phyloP scores from a whole-genome alignment of 2,888 invertebrate species.

The Scotopteryx bipunctaria region DNA sequence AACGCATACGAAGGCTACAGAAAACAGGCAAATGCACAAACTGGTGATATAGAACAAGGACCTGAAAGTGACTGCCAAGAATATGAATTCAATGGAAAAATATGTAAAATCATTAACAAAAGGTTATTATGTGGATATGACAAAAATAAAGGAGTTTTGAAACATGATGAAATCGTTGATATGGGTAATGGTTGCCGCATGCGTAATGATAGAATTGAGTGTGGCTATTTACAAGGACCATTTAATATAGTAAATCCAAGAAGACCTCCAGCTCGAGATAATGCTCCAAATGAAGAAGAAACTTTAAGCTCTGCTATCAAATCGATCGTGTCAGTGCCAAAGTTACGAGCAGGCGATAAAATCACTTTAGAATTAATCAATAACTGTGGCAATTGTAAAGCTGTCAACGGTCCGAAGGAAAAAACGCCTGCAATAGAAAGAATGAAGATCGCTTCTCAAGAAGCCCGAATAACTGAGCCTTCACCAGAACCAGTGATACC shows the following conservation, averaged over 20 bases:
- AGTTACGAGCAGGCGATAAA: background rate
- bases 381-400: too few species aligned
- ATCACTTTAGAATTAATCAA: background rate
- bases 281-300: background rate
- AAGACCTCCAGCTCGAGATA: conserved; percentile 36
- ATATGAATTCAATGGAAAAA: conserved; percentile 56
- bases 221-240: conserved; percentile 55
- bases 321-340: background rate
- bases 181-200: conserved; percentile 56
- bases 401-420: too few species aligned
- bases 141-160: conserved; percentile 51
- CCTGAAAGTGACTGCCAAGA: conserved; percentile 45
- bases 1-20: background rate
- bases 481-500: background rate
- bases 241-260: conserved; percentile 30
- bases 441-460: too few species aligned
- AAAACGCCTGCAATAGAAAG: background rate
- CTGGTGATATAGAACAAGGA: conserved; percentile 3
- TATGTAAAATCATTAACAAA: conserved; percentile 53
- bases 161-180: conserved; percentile 41
- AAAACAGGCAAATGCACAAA: background rate
- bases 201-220: conserved; percentile 65
- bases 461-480: too few species aligned
- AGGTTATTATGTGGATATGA: conserved; percentile 69
- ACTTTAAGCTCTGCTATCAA: background rate